Conservation (phyloP, 2,888 invertebrate genomes). For the Zaprionus obscuricornis region DNA sequence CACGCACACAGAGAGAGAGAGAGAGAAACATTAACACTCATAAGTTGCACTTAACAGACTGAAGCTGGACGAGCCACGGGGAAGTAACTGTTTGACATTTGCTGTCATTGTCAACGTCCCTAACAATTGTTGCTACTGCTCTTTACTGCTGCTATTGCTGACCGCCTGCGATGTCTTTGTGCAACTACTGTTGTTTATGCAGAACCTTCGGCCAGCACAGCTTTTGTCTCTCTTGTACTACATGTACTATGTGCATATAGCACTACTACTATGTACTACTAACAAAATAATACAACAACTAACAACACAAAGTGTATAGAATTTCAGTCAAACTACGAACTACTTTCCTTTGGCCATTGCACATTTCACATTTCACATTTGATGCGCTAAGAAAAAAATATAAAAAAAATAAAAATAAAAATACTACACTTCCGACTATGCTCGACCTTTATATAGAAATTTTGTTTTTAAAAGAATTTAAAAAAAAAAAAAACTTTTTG, state of each 20-base stretch:
- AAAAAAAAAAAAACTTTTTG: too few relatives aligned
- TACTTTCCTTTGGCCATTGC: neutral
- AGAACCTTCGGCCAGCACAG: slow-evolving; percentile 26
- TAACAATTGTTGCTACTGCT: slow-evolving; percentile 38
- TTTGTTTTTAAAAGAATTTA: too few relatives aligned
- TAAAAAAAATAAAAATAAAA: too few relatives aligned
- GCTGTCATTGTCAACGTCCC: slow-evolving; percentile 68
- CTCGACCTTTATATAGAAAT: too few relatives aligned
- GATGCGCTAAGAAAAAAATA: too few relatives aligned
- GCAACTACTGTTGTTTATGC: slow-evolving; percentile 53
- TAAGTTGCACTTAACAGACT: slow-evolving; percentile 42
- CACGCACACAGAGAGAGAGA: neutral
- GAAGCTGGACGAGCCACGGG: slow-evolving; percentile 31
- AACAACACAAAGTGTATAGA: slow-evolving; percentile 1
- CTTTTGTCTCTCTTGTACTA: slow-evolving; percentile 39
- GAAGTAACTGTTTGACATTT: slow-evolving; percentile 68
- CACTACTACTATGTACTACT: neutral
- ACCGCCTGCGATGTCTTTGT: slow-evolving; percentile 48
- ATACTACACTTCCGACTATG: too few relatives aligned
- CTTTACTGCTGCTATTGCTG: slow-evolving; percentile 8
- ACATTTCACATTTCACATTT: neutral
- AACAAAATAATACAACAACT: too few relatives aligned
- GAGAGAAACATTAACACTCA: neutral
- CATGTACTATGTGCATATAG: slow-evolving; percentile 1
- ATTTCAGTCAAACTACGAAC: slow-evolving; percentile 20